Percentiles rank a stretch among this genome's conserved stretches.
These are phyloP conservation scores for Pollachius pollachius DNA, from an alignment of 2,113 vertebrate genomes.

Conservation along the genomic window DNA sequence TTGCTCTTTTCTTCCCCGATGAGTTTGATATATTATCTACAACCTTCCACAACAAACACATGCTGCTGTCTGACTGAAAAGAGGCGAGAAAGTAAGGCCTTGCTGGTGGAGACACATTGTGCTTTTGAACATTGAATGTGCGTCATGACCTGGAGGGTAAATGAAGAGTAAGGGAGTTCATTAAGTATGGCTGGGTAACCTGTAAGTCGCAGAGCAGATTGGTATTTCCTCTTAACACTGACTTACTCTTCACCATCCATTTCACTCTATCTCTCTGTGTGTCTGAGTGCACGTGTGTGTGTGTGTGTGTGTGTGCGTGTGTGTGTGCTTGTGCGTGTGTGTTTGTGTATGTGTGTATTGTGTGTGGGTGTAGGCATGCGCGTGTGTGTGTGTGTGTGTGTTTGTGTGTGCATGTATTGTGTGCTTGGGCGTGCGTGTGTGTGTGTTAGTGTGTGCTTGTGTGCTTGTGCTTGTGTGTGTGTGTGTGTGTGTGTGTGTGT, in stretches of 20 bases:
- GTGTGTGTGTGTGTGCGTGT: background rate
- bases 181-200: slow-evolving; percentile 33
- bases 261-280: slow-evolving; percentile 11
- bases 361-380: background rate
- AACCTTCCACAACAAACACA: too few relatives aligned
- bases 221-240: slow-evolving; percentile 32
- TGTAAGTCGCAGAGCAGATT: slow-evolving; percentile 38
- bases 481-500: background rate
- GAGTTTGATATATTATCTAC: too few relatives aligned
- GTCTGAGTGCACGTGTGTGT: background rate
- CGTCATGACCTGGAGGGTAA: background rate
- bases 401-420: background rate
- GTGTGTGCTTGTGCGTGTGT: background rate
- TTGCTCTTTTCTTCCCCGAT: too few relatives aligned
- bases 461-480: background rate
- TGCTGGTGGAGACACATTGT: background rate
- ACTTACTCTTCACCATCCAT: slow-evolving; percentile 13
- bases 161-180: slow-evolving; percentile 11
- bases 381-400: background rate
- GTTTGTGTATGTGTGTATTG: background rate
- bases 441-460: background rate
- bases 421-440: background rate
- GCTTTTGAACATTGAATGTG: too few relatives aligned
- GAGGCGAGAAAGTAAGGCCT: background rate
- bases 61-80: too few relatives aligned